Conservation (phyloP, 2,113 vertebrate species). For the Malurus alboscapulatus region DNA sequence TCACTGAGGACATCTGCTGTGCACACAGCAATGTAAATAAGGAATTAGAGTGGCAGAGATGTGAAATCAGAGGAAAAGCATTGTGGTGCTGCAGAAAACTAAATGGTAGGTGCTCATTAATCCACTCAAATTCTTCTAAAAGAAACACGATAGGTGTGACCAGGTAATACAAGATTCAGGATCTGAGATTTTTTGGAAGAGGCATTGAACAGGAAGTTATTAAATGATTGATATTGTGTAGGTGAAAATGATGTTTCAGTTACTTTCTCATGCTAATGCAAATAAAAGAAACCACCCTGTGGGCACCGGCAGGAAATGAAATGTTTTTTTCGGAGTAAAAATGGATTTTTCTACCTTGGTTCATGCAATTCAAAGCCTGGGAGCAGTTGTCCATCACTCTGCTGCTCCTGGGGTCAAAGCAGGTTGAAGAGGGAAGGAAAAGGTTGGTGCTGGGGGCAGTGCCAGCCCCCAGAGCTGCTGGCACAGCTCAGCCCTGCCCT, state of each 20-base stretch:
- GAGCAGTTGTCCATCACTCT: rapidly evolving
- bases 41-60: background rate
- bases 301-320: background rate
- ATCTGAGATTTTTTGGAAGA: background rate
- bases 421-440: rapidly evolving
- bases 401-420: background rate
- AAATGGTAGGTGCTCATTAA: background rate
- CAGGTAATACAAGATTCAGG: background rate
- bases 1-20: background rate
- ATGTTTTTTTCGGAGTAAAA: background rate
- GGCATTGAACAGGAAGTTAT: background rate
- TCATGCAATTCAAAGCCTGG: background rate
- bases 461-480: background rate
- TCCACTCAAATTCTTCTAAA: background rate
- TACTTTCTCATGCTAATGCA: background rate
- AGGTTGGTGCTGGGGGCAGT: background rate
- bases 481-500: background rate
- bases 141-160: background rate
- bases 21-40: background rate
- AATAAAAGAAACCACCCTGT: background rate
- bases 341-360: background rate
- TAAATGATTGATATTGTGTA: background rate
- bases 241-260: background rate
- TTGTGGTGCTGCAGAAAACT: background rate
- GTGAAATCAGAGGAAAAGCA: background rate